Conservation (phyloP, 2,113 vertebrate genomes). For the Stigmatopora argus region DNA sequence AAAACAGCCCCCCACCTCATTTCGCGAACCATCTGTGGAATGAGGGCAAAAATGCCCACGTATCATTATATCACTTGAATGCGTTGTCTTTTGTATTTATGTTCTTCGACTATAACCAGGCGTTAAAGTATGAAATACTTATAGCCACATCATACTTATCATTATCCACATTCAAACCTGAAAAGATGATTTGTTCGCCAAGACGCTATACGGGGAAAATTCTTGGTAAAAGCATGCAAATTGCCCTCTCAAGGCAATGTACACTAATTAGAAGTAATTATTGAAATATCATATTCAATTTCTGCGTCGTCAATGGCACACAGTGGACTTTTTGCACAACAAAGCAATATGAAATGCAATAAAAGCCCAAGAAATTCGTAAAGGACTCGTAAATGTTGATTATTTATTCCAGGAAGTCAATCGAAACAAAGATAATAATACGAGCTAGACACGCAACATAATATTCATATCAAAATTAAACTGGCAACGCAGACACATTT, state of each 20-base stretch:
- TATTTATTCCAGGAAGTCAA: background rate
- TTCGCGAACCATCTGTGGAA: background rate
- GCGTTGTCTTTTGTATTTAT: background rate
- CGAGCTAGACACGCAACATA: background rate
- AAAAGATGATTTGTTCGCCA: background rate
- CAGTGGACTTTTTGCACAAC: background rate
- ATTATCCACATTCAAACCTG: background rate
- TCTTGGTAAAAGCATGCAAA: background rate
- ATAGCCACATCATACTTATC: background rate
- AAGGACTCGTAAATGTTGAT: background rate
- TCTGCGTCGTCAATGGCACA: background rate
- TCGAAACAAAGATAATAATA: background rate
- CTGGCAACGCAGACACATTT: background rate
- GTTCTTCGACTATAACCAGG: background rate
- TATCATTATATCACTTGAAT: background rate
- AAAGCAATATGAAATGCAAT: background rate
- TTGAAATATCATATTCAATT: constrained; percentile 1
- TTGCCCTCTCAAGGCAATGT: background rate
- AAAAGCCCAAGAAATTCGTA: background rate
- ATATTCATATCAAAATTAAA: background rate
- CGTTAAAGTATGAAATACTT: background rate
- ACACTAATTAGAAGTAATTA: constrained; percentile 1
- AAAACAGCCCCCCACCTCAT: background rate
- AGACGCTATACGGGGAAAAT: background rate
- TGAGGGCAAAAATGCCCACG: background rate